These are phyloP conservation scores for Catharus bicknelli DNA, from an alignment of 2,113 vertebrate genomes.

Conservation along the genomic window DNA sequence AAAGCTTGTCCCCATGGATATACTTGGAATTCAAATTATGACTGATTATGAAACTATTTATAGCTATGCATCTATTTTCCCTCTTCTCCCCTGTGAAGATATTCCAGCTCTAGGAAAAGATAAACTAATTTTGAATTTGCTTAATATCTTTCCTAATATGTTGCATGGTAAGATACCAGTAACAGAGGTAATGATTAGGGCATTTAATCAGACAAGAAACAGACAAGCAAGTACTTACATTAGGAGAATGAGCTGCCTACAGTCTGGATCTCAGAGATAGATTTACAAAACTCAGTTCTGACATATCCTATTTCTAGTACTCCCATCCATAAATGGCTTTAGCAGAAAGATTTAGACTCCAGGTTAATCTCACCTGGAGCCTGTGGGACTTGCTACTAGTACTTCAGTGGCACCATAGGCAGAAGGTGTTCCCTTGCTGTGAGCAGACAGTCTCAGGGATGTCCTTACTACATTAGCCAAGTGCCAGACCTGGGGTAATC, in stretches of 20 bases:
- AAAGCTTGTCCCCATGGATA: not conserved
- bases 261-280: not conserved
- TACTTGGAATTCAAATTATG: not conserved
- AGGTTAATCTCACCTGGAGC: not conserved
- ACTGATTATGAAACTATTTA: not conserved
- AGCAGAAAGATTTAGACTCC: not conserved
- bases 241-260: not conserved
- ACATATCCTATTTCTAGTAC: not conserved
- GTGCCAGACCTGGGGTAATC: not conserved
- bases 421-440: not conserved
- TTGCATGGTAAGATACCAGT: not conserved
- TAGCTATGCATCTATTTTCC: not conserved
- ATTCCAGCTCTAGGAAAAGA: not conserved
- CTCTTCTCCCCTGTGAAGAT: not conserved
- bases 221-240: not conserved
- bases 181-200: not conserved
- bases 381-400: not conserved
- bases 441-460: not conserved
- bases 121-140: not conserved
- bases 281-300: not conserved
- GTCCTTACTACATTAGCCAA: rapidly evolving
- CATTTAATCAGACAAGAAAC: not conserved
- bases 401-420: too few species aligned
- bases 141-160: not conserved
- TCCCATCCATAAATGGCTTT: not conserved